phyloP scores from a whole-genome alignment of 1,140 invertebrate species.

The Atopsyche davidsoni region DNA sequence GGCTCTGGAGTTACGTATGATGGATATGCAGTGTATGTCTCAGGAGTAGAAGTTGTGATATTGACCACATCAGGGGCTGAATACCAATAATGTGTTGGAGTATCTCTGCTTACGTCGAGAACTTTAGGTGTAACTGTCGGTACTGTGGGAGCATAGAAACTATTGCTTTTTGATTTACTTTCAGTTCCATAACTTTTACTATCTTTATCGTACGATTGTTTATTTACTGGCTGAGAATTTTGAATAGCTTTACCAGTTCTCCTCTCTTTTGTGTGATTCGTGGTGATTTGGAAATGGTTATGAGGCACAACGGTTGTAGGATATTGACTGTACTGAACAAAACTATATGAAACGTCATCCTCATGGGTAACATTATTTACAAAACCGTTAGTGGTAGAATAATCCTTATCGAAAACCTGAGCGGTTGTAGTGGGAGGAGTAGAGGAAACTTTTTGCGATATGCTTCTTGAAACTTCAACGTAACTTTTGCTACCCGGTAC shows the following conservation, averaged over 20 bases:
- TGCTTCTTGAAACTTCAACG: slow-evolving; percentile 27
- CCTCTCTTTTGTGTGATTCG: not conserved
- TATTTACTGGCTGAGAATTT: slow-evolving; percentile 9
- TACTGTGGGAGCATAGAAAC: slow-evolving; percentile 23
- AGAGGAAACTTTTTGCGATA: slow-evolving; percentile 20
- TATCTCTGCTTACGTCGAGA: slow-evolving; percentile 21
- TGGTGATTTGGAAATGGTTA: slow-evolving; percentile 6
- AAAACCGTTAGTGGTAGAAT: not conserved
- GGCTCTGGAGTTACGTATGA: slow-evolving; percentile 13
- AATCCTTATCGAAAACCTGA: not conserved
- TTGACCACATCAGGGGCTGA: slow-evolving; percentile 3
- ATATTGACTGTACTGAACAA: slow-evolving; percentile 23
- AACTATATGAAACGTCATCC: slow-evolving; percentile 13
- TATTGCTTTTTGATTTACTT: slow-evolving; percentile 17
- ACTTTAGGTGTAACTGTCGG: slow-evolving; percentile 23
- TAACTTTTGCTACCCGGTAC: slow-evolving; percentile 27
- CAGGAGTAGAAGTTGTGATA: slow-evolving; percentile 23
- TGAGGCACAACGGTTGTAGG: slow-evolving; percentile 16
- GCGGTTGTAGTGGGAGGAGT: slow-evolving; percentile 2
- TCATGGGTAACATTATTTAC: not conserved
- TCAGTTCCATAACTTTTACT: slow-evolving; percentile 9
- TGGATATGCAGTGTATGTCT: slow-evolving; percentile 33
- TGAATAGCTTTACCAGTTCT: slow-evolving; percentile 17
- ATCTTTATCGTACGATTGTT: slow-evolving; percentile 4
- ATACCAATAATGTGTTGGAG: slow-evolving; percentile 29